phyloP scores from a whole-genome alignment of 2,888 invertebrate species.

The Anarsia innoxiella region DNA sequence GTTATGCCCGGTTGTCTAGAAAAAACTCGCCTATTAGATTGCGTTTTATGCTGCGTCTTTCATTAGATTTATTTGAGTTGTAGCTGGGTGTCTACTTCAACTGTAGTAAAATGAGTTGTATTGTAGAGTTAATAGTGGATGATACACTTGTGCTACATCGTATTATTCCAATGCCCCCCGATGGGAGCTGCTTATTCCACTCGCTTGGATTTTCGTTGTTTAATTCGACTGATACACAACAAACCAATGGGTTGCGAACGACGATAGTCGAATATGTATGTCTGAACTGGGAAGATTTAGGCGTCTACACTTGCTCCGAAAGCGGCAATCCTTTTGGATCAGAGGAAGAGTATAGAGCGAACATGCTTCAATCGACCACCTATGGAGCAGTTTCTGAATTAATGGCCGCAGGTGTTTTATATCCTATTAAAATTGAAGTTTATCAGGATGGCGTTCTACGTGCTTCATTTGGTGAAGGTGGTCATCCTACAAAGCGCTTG shows the following conservation, averaged over 20 bases:
- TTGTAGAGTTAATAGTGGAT: neutral
- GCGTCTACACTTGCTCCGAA: neutral
- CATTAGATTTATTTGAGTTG: no score
- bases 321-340: neutral
- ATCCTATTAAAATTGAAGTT: no score
- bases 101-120: no score
- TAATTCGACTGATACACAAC: neutral
- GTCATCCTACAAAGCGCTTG: no score
- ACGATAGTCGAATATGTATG: neutral
- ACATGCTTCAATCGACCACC: neutral
- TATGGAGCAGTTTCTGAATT: neutral
- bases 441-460: no score
- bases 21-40: no score
- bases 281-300: neutral
- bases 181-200: neutral
- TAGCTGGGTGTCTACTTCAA: no score
- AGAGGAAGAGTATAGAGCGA: neutral
- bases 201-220: neutral
- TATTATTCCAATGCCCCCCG: neutral
- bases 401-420: neutral
- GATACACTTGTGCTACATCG: neutral
- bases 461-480: no score
- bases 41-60: no score
- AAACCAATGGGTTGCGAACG: neutral
- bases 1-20: no score